These are phyloP conservation scores for Coenonympha glycerion DNA, from an alignment of 2,888 invertebrate genomes.

Conservation along the genomic window DNA sequence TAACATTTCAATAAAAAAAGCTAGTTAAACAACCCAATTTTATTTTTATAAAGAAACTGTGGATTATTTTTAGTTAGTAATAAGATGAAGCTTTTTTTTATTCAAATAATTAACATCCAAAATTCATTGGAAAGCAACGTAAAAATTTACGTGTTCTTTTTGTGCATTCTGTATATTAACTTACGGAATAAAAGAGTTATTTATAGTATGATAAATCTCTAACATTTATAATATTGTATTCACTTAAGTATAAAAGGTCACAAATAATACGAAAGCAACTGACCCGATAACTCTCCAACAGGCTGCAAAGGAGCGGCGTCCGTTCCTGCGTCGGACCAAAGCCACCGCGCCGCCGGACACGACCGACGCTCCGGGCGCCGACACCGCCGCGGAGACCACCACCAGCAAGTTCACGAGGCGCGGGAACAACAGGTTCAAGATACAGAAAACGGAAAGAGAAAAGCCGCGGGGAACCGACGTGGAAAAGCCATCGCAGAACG, in stretches of 20 bases:
- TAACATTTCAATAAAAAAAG: too few relatives aligned
- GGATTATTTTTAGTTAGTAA: not conserved
- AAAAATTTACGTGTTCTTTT: not conserved
- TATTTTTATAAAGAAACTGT: not conserved
- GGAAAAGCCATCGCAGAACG: conserved; percentile 51
- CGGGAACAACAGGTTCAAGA: conserved; percentile 44
- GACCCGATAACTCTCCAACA: conserved; percentile 44
- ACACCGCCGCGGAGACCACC: conserved; percentile 38
- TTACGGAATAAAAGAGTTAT: not conserved
- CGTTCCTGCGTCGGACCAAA: conserved; percentile 64
- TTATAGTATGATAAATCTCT: not conserved
- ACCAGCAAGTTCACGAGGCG: conserved; percentile 49
- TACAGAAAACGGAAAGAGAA: conserved; percentile 38
- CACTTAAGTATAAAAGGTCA: not conserved
- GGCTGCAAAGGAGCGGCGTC: conserved; percentile 47
- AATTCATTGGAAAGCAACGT: not conserved
- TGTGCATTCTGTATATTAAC: not conserved
- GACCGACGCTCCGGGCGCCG: conserved; percentile 40
- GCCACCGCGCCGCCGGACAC: conserved; percentile 53
- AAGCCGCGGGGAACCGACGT: conserved; percentile 42
- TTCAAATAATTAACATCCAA: too few relatives aligned
- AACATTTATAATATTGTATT: not conserved
- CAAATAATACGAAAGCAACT: conserved; percentile 27
- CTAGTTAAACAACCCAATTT: not conserved
- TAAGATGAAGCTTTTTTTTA: too few relatives aligned